phyloP scores from a whole-genome alignment of 2,113 vertebrate genomes.

The Capreolus pygargus region DNA sequence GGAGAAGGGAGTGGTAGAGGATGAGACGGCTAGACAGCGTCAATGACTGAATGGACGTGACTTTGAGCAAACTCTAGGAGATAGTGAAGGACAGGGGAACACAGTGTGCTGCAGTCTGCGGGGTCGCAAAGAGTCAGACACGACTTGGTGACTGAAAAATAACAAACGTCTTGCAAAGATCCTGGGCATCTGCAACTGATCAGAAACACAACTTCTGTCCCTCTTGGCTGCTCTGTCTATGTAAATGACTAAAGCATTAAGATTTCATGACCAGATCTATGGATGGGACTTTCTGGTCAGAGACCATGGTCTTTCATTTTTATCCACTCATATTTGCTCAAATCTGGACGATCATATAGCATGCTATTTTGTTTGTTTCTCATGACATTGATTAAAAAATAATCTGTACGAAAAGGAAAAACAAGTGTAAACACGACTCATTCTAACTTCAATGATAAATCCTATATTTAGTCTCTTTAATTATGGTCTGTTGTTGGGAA shows the following conservation, averaged over 20 bases:
- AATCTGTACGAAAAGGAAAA: neutral
- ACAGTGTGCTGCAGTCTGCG: neutral
- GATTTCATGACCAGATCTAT: neutral
- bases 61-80: neutral
- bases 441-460: neutral
- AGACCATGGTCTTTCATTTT: neutral
- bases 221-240: fast-evolving
- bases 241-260: neutral
- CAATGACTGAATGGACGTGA: neutral
- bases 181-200: too few relatives aligned
- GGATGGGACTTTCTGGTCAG: neutral
- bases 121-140: neutral
- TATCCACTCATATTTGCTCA: neutral
- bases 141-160: neutral
- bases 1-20: neutral
- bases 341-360: too few relatives aligned
- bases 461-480: neutral
- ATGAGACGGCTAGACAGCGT: neutral
- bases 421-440: neutral
- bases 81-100: neutral
- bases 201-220: fast-evolving
- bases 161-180: neutral
- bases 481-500: neutral
- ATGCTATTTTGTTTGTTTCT: neutral
- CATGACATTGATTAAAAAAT: neutral